Conservation (phyloP, 2,113 vertebrate genomes). For the Antigone vipio region DNA sequence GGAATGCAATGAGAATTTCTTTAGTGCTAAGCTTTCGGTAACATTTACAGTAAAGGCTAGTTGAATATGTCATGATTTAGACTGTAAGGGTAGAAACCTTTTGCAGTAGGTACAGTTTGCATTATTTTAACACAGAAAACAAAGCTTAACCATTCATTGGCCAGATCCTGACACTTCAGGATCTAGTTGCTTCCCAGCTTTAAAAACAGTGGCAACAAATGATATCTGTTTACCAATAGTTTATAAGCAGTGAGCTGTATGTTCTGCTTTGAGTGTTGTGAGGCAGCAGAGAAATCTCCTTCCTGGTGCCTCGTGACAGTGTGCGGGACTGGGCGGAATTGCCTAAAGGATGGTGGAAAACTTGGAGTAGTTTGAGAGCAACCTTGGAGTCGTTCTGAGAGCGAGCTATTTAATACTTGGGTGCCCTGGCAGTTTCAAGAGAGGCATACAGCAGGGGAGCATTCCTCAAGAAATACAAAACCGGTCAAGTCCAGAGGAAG, state of each 20-base stretch:
- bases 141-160: no score
- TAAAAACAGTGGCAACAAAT: background rate
- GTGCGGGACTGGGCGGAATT: background rate
- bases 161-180: no score
- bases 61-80: background rate
- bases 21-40: background rate
- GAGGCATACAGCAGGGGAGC: rapidly evolving
- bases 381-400: background rate
- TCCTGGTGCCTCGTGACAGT: background rate
- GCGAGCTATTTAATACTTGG: background rate
- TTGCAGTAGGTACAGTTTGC: background rate
- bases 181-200: background rate
- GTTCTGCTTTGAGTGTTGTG: background rate
- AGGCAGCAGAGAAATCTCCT: background rate
- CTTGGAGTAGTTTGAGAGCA: background rate
- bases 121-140: background rate
- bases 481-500: background rate
- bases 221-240: background rate
- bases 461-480: background rate
- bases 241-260: background rate
- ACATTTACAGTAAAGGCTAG: background rate
- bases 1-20: background rate
- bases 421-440: background rate
- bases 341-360: background rate
- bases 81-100: background rate